These are phyloP conservation scores for Stenodema calcarata DNA, from an alignment of 2,888 invertebrate species.

Conservation along the genomic window DNA sequence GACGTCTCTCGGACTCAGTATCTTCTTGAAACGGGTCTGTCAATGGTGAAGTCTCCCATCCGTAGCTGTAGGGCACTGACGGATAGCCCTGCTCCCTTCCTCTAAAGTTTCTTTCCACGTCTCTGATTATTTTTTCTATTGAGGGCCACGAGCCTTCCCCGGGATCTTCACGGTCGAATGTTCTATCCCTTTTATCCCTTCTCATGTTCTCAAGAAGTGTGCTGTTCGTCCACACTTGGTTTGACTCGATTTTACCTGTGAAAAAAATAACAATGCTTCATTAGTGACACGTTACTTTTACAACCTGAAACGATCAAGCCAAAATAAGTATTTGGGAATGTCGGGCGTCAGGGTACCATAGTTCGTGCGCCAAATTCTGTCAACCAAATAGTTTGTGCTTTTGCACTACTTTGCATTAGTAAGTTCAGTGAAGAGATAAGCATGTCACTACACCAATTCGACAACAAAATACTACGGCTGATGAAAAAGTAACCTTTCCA, in stretches of 20 bases:
- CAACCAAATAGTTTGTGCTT: no score
- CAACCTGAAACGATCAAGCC: no score
- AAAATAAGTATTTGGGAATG: no score
- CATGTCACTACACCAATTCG: no score
- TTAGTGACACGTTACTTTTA: neutral
- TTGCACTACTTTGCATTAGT: no score
- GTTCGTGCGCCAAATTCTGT: no score
- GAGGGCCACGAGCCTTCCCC: constrained; percentile 18
- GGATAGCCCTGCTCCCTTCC: neutral
- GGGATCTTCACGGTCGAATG: neutral
- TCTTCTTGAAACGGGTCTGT: neutral
- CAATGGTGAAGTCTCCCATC: neutral
- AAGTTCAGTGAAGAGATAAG: no score
- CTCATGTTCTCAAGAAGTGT: neutral
- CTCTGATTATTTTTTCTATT: constrained; percentile 29
- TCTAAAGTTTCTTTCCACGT: constrained; percentile 5
- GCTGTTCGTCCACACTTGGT: constrained; percentile 13
- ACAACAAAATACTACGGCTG: no score
- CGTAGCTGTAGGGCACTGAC: neutral
- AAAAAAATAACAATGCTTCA: neutral
- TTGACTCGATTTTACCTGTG: neutral
- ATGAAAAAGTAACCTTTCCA: no score
- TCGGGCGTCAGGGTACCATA: no score
- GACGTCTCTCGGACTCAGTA: neutral
- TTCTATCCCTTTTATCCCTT: neutral